Percentiles rank a stretch among this genome's conserved stretches.
Evolutionary conservation across 2,797 vertebrate species (phyloP).

Genomic region (Oreortyx pictus): DNA sequence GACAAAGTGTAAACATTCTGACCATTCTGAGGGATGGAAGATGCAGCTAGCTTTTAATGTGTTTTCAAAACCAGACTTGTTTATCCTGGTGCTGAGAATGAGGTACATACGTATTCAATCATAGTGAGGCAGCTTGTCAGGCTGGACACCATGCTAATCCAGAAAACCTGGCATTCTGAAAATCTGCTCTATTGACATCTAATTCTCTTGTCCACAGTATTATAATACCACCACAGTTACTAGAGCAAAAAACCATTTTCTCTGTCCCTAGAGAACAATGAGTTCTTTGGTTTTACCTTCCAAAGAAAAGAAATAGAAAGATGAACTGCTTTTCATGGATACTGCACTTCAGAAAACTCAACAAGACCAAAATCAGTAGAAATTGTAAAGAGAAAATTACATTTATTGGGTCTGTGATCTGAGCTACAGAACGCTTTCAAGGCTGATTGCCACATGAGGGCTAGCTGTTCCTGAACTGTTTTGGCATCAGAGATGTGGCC

Average conservation of each 20-base stretch:
- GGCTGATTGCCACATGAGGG: conserved; percentile 28
- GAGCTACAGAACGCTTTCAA: conserved; percentile 22
- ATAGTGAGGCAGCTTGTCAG: neutral
- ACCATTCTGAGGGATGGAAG: neutral
- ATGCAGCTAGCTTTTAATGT: neutral
- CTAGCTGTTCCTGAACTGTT: conserved; percentile 1
- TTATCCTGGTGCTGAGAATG: conserved; percentile 18
- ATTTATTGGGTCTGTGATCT: neutral
- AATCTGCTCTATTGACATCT: neutral
- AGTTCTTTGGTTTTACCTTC: neutral
- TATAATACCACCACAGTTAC: neutral
- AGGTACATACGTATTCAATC: neutral
- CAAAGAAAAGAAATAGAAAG: neutral
- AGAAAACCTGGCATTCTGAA: neutral
- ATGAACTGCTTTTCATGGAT: neutral
- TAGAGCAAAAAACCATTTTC: neutral
- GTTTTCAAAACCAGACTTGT: conserved; percentile 12
- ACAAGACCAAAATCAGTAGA: neutral
- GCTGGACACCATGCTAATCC: neutral
- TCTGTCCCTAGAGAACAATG: neutral
- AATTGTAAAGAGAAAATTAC: neutral
- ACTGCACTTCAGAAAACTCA: neutral
- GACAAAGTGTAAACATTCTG: neutral
- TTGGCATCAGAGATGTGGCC: conserved; percentile 32
- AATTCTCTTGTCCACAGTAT: neutral